Base-by-base conservation (phyloP, 23 tunicate genomes). In the Ciona savignyi region DNA sequence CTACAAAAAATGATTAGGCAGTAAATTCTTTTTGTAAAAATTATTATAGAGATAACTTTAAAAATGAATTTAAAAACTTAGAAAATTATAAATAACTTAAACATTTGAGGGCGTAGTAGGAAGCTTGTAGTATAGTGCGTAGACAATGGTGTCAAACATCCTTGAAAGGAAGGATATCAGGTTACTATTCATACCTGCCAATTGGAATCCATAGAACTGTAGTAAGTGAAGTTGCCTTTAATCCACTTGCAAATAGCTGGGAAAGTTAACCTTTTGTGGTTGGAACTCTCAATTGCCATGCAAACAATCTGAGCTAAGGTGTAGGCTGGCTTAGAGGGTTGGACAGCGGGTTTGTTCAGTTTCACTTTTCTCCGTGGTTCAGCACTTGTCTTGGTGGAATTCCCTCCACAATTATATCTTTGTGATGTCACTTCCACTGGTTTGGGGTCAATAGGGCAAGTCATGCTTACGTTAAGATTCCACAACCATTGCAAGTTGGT, bases 401-500 rank as follows among this genome's bases (percentile, higher is more conserved):
- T 64, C 21, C 21, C 20, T 6, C 20, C 11, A 64, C 11, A 9
- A 9, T 64, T 26, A 9, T 20, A 9, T 20, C 21, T 26, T 27
- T 27, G 28, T 25, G 68, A 64, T 9, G 9, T 42, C 15, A 6
- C 15, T 15, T n/a, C 19, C 27, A 3, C 32, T 27, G 30, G 21
- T 1, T 27, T 63, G 30, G 20, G 11, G 27, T 62, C 79, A 25
- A 62, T n/a, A 25, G 56, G 56, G 15, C 15, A 42, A 33, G 65
- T 79, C 62, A 91, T 84, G 84, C 84, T 91, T 0, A 91, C 97
- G 63, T 91, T 91, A 19, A 91, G 56, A 32, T 91, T 91, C 83
- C 89, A 82, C 19, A 91, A 77, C 97, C 97, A 91, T 51, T 91
- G 97, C 60, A 91, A 35, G 62, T 75, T 91, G 0, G 97, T 91